Evolutionary conservation across 2,888 invertebrate genomes (phyloP), one percentile per base, ranked within the genome.

Genomic region (Pandemis heparana): DNA sequence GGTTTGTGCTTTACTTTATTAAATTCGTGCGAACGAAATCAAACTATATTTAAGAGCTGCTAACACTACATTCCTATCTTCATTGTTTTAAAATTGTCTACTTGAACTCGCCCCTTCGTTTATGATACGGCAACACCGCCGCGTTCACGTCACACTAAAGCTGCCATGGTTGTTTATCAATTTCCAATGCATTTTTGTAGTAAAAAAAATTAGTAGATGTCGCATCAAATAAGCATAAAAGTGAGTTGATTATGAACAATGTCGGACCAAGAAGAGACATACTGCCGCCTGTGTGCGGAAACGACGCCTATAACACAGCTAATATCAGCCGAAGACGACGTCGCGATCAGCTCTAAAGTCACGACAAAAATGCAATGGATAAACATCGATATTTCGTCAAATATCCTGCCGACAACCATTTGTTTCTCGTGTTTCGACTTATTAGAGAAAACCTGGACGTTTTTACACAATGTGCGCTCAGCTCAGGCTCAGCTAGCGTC

Each of bases 241-340:
- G 71, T 59, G 63, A 67, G 64, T 39, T 76, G 61, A 75, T 75
- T 77, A 78, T 69, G 39, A 75, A 82, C 60, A 78, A 92, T 92
- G 91, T 83, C 85, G 71, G 87, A 88, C 46, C 80, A 86, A 56
- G 86, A 85, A 46, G 89, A 90, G 43, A 83, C 84, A 12, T 91
- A 89, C 70, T 94, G 94, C 77, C 89, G 94, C 32, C 85, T 94
- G 5, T 94, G 94, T 68, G 94, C 94, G 0, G 94, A 94, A 79
- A 87, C 85, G 61, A 94, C 93, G 10, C 86, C 88, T 0, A 82
- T 79, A 80, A 77, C 79, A 10, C 88, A 88, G 75, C 81, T 94
- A 41, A 90, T 94, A 82, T 82, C 87, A 0, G 82, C 89, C 0
- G 88, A 90, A 23, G 91, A 91, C 78, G 91, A 91, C 65, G 92